Conservation (phyloP, 2,888 invertebrate species). For the Pheosia tremula region DNA sequence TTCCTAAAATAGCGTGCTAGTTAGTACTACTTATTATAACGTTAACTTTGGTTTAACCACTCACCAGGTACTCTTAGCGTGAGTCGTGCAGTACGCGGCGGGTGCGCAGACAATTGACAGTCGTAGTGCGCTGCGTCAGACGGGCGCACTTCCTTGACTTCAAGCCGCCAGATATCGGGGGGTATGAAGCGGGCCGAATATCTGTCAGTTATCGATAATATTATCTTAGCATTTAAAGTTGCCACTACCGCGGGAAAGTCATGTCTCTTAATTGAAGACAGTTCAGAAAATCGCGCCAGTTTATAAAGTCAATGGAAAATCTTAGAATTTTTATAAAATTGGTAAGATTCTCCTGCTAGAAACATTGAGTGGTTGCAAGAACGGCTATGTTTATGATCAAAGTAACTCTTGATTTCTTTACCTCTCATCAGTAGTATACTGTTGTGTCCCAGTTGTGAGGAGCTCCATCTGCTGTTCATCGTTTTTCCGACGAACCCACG, state of each 20-base stretch:
- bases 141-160: slow-evolving; percentile 70
- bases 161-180: slow-evolving; percentile 77
- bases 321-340: too few species aligned
- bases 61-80: slow-evolving; percentile 74
- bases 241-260: too few species aligned
- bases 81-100: slow-evolving; percentile 73
- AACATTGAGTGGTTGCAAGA: too few species aligned
- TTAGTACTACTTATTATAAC: background rate
- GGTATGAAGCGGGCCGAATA: slow-evolving; percentile 79
- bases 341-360: too few species aligned
- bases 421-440: slow-evolving; percentile 77
- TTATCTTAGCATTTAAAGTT: background rate
- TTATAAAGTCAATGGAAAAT: too few species aligned
- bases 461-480: slow-evolving; percentile 75
- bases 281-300: too few species aligned
- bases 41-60: too few species aligned
- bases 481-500: slow-evolving; percentile 80
- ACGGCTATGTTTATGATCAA: too few species aligned
- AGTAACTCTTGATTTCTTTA: slow-evolving; percentile 23
- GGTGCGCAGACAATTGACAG: slow-evolving; percentile 77
- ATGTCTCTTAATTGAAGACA: too few species aligned
- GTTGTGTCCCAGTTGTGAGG: slow-evolving; percentile 75
- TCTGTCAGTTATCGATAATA: slow-evolving; percentile 40
- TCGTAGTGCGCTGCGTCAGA: slow-evolving; percentile 76
- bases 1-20: too few species aligned